These are phyloP conservation scores for Vanessa tameamea DNA, from an alignment of 1,140 invertebrate species.

Conservation along the genomic window DNA sequence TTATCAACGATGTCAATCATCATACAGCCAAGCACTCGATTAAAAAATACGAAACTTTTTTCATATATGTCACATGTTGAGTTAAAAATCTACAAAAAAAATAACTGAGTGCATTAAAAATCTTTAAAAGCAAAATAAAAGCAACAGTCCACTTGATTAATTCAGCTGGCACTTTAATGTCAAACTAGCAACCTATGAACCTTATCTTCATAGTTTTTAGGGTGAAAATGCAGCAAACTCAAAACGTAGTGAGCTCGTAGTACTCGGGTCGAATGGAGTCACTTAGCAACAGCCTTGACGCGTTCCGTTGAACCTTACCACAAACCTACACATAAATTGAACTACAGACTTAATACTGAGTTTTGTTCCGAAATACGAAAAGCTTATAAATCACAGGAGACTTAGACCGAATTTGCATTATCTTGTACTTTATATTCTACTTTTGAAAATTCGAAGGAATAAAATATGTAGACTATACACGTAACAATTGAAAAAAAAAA, in stretches of 20 bases:
- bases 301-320: conserved; percentile 47
- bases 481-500: too few species aligned
- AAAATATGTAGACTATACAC: too few species aligned
- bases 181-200: not conserved
- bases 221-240: not conserved
- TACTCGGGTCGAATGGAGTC: conserved; percentile 25
- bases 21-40: conserved; percentile 2
- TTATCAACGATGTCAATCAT: not conserved
- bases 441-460: too few species aligned
- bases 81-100: not conserved
- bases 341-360: not conserved
- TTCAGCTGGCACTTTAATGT: conserved; percentile 9
- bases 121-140: conserved; percentile 17
- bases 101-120: conserved; percentile 7
- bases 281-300: conserved; percentile 51
- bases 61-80: conserved; percentile 1
- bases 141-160: conserved; percentile 13
- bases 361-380: conserved; percentile 11
- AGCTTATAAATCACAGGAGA: not conserved
- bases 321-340: conserved; percentile 16
- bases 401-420: not conserved
- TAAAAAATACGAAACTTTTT: not conserved
- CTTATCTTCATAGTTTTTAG: not conserved
- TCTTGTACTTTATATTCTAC: not conserved
- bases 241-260: conserved; percentile 10